Percentiles rank a stretch among this genome's conserved stretches.
Evolutionary conservation across 2,888 invertebrate species (phyloP).

Genomic region (Spilarctia lutea): DNA sequence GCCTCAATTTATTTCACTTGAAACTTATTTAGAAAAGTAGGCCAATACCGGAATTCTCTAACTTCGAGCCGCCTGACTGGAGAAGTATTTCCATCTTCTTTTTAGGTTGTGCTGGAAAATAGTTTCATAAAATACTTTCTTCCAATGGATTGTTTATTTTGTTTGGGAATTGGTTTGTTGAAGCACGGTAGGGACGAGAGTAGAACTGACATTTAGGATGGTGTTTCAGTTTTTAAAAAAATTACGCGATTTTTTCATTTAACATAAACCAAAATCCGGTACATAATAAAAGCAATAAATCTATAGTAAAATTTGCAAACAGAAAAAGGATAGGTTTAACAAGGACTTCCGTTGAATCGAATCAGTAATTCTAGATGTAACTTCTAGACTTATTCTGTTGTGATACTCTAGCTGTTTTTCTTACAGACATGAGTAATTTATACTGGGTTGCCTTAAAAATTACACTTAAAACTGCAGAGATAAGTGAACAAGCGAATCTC

Average conservation of each 20-base stretch:
- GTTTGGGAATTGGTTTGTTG: too few species aligned
- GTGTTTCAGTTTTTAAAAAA: too few species aligned
- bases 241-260: neutral
- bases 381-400: neutral
- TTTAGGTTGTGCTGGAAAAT: neutral
- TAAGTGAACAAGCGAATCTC: neutral
- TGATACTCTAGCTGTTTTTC: neutral
- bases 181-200: too few species aligned
- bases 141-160: too few species aligned
- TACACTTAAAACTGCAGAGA: too few species aligned
- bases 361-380: neutral
- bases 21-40: slow-evolving; percentile 4
- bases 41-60: neutral
- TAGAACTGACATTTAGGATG: too few species aligned
- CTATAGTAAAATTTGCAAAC: too few species aligned
- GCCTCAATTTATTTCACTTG: slow-evolving; percentile 1
- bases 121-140: neutral
- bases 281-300: too few species aligned
- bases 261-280: neutral
- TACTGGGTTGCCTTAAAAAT: too few species aligned
- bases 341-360: too few species aligned
- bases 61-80: neutral
- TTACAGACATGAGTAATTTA: neutral
- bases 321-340: too few species aligned
- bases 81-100: neutral